These are phyloP conservation scores for Clanis bilineata DNA, from an alignment of 2,888 invertebrate genomes.

Conservation along the genomic window DNA sequence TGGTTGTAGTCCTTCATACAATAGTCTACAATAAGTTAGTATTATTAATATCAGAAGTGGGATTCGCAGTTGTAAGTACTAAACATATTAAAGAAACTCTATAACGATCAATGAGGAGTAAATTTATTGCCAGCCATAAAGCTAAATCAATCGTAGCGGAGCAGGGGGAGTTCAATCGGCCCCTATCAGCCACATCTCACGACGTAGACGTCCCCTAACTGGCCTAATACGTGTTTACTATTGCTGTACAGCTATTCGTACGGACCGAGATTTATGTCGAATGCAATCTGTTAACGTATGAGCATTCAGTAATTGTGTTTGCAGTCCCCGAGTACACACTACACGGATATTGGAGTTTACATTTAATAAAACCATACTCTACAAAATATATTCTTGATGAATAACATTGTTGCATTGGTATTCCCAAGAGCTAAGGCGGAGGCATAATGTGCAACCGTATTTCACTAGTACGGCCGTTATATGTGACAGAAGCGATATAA, in stretches of 20 bases:
- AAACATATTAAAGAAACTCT: slow-evolving; percentile 25
- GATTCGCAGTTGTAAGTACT: slow-evolving; percentile 28
- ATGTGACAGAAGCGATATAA: neutral
- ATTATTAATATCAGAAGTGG: no score
- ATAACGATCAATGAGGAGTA: slow-evolving; percentile 35
- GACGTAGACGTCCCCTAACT: slow-evolving; percentile 41
- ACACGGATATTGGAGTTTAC: neutral
- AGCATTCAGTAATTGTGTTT: slow-evolving; percentile 1
- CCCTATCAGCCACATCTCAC: slow-evolving; percentile 57
- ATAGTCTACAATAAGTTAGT: no score
- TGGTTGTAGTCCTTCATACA: no score
- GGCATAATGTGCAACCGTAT: neutral
- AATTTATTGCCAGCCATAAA: slow-evolving; percentile 72
- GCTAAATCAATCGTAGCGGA: slow-evolving; percentile 67
- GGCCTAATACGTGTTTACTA: slow-evolving; percentile 51
- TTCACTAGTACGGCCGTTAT: neutral
- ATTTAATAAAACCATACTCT: neutral
- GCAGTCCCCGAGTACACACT: neutral
- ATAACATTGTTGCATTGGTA: neutral
- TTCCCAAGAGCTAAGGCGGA: neutral
- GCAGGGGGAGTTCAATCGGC: slow-evolving; percentile 52
- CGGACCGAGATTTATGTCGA: slow-evolving; percentile 16
- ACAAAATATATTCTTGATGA: neutral
- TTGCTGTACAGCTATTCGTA: slow-evolving; percentile 21
- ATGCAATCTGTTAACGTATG: slow-evolving; percentile 15